phyloP scores from a whole-genome alignment of 2,888 invertebrate species.

The Hydrotaea cyrtoneurina region DNA sequence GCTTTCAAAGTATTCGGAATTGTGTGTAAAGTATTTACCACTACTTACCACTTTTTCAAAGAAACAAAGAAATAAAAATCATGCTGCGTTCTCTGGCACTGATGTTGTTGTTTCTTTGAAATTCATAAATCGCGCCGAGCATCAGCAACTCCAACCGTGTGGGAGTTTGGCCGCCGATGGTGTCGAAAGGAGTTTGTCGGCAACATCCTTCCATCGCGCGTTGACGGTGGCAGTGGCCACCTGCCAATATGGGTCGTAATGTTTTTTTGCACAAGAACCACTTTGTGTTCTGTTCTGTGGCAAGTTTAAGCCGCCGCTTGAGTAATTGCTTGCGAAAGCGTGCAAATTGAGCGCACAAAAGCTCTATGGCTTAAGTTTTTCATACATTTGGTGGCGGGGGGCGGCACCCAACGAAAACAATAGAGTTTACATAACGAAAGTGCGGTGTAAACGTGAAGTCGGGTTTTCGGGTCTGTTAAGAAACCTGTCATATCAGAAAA shows the following conservation, averaged over 20 bases:
- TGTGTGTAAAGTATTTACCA: slow-evolving; percentile 67
- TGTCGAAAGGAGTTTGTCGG: slow-evolving; percentile 22
- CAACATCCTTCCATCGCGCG: slow-evolving; percentile 23
- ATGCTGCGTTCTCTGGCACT: slow-evolving; percentile 26
- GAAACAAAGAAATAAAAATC: slow-evolving; percentile 33
- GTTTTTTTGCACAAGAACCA: slow-evolving; percentile 59
- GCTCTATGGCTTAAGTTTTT: slow-evolving; percentile 64
- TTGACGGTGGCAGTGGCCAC: slow-evolving; percentile 56
- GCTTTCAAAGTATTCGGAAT: slow-evolving; percentile 61
- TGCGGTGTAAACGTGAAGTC: no score
- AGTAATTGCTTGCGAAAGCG: slow-evolving; percentile 78
- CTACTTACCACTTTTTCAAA: slow-evolving; percentile 54
- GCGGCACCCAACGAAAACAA: not conserved
- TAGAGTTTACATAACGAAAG: no score
- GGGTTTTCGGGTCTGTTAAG: no score
- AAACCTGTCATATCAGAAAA: no score
- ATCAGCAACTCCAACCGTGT: not conserved
- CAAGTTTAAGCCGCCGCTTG: slow-evolving; percentile 74
- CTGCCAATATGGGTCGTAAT: slow-evolving; percentile 68
- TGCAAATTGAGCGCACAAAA: slow-evolving; percentile 77
- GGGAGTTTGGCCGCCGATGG: slow-evolving; percentile 1
- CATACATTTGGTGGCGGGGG: slow-evolving; percentile 12
- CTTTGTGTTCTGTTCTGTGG: slow-evolving; percentile 66
- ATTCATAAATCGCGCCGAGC: slow-evolving; percentile 55
- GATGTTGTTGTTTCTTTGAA: slow-evolving; percentile 57